Evolutionary conservation across 2,888 invertebrate species (phyloP).

Genomic region (Graphium colonna): DNA sequence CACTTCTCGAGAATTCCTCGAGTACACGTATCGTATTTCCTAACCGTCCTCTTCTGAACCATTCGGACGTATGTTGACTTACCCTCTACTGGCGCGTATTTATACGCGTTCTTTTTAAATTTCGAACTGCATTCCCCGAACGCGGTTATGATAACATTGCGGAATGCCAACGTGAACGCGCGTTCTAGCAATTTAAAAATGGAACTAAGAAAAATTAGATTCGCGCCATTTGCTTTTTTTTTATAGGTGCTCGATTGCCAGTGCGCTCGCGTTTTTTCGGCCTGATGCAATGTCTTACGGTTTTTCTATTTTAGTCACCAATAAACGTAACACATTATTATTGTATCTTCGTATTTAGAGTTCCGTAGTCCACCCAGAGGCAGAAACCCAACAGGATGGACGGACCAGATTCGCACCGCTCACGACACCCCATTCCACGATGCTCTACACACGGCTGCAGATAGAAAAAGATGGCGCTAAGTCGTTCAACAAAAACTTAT

Average conservation of each 20-base stretch:
- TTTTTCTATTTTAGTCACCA: too few species aligned
- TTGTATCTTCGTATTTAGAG: too few species aligned
- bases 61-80: background rate
- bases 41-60: background rate
- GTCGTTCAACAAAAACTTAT: too few species aligned
- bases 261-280: background rate
- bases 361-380: too few species aligned
- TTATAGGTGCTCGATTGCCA: too few species aligned
- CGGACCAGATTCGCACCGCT: too few species aligned
- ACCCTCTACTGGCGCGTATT: background rate
- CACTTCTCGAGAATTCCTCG: too few species aligned
- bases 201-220: background rate
- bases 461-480: too few species aligned
- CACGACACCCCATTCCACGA: too few species aligned
- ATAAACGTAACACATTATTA: too few species aligned
- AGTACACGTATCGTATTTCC: background rate
- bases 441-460: too few species aligned
- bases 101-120: conserved; percentile 5
- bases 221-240: background rate
- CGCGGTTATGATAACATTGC: conserved; percentile 19
- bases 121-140: conserved; percentile 14
- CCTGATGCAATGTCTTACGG: background rate
- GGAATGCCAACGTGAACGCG: conserved; percentile 1
- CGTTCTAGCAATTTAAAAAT: background rate
- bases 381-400: too few species aligned